Conservation (phyloP, 2,888 invertebrate genomes). For the Iselma pallidipennis region DNA sequence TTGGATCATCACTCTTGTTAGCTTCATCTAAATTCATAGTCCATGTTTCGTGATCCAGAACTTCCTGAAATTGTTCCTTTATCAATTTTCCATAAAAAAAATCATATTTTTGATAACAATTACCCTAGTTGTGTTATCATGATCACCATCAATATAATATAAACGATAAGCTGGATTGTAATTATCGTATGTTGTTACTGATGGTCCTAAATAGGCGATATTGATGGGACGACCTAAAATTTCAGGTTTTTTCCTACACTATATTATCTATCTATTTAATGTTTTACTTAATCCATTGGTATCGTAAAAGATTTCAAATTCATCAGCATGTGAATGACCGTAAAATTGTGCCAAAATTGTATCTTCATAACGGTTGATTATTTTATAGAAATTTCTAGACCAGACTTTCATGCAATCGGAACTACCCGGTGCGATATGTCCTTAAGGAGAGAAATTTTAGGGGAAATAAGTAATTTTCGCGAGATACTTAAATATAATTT, state of each 20-base stretch:
- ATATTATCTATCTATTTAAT: constrained; percentile 24
- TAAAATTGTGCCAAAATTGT: constrained; percentile 90
- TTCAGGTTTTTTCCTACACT: constrained; percentile 25
- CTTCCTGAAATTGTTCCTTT: constrained; percentile 63
- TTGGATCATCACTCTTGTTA: constrained; percentile 72
- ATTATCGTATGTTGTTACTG: constrained; percentile 90
- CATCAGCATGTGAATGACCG: constrained; percentile 92
- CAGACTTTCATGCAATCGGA: constrained; percentile 92
- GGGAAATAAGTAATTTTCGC: no score
- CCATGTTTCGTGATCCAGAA: constrained; percentile 95
- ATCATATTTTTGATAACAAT: constrained; percentile 38
- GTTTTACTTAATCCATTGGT: constrained; percentile 71
- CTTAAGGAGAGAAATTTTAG: no score
- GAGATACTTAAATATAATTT: no score
- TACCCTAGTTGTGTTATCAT: constrained; percentile 77
- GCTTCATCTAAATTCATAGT: constrained; percentile 92
- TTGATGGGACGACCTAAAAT: constrained; percentile 73
- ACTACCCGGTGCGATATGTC: constrained; percentile 94
- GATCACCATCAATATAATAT: constrained; percentile 93
- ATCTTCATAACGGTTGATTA: constrained; percentile 83
- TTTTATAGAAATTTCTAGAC: constrained; percentile 90
- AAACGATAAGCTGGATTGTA: constrained; percentile 94
- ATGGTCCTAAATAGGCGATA: constrained; percentile 91
- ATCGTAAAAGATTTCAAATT: constrained; percentile 92
- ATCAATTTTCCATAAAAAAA: background rate